Evolutionary conservation across 2,888 invertebrate genomes (phyloP).

Genomic region (Ennomos quercinarius): DNA sequence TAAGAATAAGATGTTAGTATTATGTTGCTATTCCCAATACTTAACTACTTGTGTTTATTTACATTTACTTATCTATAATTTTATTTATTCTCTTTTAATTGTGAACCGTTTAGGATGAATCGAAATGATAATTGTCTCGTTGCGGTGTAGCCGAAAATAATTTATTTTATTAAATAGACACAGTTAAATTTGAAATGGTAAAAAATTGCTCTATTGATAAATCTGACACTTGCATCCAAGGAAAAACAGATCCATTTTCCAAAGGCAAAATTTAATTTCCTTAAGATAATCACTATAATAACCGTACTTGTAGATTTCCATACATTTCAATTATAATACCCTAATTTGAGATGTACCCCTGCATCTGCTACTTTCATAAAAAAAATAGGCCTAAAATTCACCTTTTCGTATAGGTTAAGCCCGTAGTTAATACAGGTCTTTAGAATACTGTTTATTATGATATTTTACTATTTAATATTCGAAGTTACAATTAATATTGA

Average conservation of each 20-base stretch:
- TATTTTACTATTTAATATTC: constrained; percentile 65
- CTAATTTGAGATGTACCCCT: constrained; percentile 3
- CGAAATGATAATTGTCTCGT: constrained; percentile 7
- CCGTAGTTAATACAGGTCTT: constrained; percentile 76
- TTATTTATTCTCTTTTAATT: constrained; percentile 2
- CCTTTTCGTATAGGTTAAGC: constrained; percentile 71
- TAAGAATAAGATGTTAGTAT: constrained; percentile 48
- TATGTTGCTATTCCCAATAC: constrained; percentile 56
- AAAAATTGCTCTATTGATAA: no score
- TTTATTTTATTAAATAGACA: no score
- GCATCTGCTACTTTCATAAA: constrained; percentile 46
- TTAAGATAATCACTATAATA: constrained; percentile 8
- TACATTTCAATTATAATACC: constrained; percentile 3
- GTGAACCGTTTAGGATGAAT: constrained; percentile 2
- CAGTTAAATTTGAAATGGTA: no score
- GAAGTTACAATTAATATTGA: constrained; percentile 58
- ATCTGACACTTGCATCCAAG: no score
- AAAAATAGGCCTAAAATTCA: constrained; percentile 76
- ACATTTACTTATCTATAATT: not conserved
- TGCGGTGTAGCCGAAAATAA: constrained; percentile 21
- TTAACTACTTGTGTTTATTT: not conserved
- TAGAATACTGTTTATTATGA: constrained; percentile 67
- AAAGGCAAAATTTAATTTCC: no score
- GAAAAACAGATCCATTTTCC: not conserved
- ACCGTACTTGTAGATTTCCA: not conserved